Base-by-base conservation (phyloP, 2,113 vertebrate species). In the Phalacrocorax aristotelis region DNA sequence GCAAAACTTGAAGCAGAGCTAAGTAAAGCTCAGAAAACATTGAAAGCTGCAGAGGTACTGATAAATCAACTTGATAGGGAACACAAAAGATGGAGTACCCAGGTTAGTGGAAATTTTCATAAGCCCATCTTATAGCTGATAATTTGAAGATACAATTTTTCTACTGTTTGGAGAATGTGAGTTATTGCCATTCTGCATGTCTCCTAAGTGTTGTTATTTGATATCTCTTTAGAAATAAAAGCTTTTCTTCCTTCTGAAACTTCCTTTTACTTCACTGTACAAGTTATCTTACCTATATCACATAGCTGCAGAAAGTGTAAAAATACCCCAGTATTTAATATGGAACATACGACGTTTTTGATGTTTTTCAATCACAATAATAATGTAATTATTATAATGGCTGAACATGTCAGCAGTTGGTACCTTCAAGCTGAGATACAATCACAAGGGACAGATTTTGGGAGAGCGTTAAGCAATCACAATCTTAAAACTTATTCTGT, bases 1-100 rank as follows among this genome's bases (percentile, higher is more conserved):
- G 98, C 99, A 27, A 99, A 99, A 98, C 98, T 99, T 97, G 99
- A 99, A 98, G 98, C 98, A 38, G 99, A 99, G 86, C 98, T 99
- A 90, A 98, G 93, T 95, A 99, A 98, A 98, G 99, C 99, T 81
- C 99, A 99, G 93, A 99, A 99, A 94, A 99, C 99, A 1, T 95
- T 99, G 96, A 98, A 98, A 87, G 98, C 99, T 54, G 99, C 99
- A 32, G 98, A 99, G 90, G 97, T 98, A 69, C 97, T 99, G 71
- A 98, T 99, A 90, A 99, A 98, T 72, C 99, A 99, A 60, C 98
- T 99, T 0, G 98, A 99, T 6, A 98, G 99, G 83, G 99, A 99
- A 81, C 99, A 99, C 97, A 98, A 97, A 77, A 98, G 99, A 57
- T 99, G 99, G 99, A 99, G 98, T n/a, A 79, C 98, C 34, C 99